Percentiles rank a stretch among this genome's conserved stretches.
These are phyloP conservation scores for Calypte anna DNA, from an alignment of 2,113 vertebrate genomes.

Conservation along the genomic window DNA sequence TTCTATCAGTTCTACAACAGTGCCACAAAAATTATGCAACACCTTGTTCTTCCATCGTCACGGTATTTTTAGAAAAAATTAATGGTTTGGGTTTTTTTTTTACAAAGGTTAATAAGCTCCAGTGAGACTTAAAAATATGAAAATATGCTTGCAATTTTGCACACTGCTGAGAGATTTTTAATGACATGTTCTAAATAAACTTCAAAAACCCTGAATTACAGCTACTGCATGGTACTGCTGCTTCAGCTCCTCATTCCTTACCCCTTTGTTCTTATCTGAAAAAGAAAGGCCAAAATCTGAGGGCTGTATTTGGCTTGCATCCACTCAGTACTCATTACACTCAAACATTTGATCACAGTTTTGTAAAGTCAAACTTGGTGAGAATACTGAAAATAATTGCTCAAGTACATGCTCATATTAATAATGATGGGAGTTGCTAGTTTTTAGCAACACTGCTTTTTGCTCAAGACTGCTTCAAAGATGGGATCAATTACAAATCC, in stretches of 20 bases:
- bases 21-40: background rate
- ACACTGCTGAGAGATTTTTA: background rate
- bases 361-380: background rate
- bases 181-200: slow-evolving; percentile 4
- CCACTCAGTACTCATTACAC: background rate
- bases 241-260: background rate
- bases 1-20: background rate
- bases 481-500: background rate
- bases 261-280: background rate
- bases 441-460: background rate
- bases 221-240: background rate
- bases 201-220: slow-evolving; percentile 6
- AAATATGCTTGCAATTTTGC: background rate
- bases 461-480: background rate
- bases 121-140: background rate
- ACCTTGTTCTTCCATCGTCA: background rate
- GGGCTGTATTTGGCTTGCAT: background rate
- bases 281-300: background rate
- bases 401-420: background rate
- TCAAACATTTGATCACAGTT: background rate
- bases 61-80: background rate
- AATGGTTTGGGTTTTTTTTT: background rate
- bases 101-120: slow-evolving; percentile 9
- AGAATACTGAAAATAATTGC: background rate
- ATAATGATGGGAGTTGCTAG: background rate